These are phyloP conservation scores for Lydus trimaculatus DNA, from an alignment of 2,888 invertebrate species.

Conservation along the genomic window DNA sequence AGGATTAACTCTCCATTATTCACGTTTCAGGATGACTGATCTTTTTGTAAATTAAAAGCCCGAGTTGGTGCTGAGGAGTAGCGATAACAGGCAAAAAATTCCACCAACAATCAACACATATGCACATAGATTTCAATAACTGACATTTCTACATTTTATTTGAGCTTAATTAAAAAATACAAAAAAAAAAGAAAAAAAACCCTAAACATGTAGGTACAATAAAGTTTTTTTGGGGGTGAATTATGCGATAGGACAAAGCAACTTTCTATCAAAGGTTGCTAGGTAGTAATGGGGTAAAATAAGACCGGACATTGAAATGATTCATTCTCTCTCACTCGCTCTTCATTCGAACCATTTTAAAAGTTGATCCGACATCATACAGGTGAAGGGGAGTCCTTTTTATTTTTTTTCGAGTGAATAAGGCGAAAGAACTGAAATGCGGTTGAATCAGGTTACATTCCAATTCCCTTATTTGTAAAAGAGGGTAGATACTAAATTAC, in stretches of 20 bases:
- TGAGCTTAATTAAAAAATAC: conserved; percentile 29
- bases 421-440: conserved; percentile 24
- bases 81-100: conserved; percentile 27
- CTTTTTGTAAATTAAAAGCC: conserved; percentile 33
- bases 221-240: conserved; percentile 10
- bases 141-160: conserved; percentile 11
- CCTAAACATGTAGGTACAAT: conserved; percentile 3
- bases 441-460: conserved; percentile 32
- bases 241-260: conserved; percentile 35
- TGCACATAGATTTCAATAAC: neutral
- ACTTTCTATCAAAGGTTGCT: conserved; percentile 47
- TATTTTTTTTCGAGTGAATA: neutral
- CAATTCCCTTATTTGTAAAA: conserved; percentile 1
- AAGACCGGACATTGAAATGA: conserved; percentile 12
- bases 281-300: conserved; percentile 34
- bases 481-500: conserved; percentile 6
- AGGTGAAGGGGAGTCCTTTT: conserved; percentile 28
- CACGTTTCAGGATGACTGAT: conserved; percentile 36
- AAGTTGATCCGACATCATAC: conserved; percentile 37
- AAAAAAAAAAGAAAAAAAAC: too few species aligned
- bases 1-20: conserved; percentile 53
- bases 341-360: conserved; percentile 37
- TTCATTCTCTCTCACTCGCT: conserved; percentile 7
- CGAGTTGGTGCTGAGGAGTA: conserved; percentile 18
- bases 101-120: conserved; percentile 9